Evolutionary conservation across 2,797 vertebrate species (phyloP), one percentile per base, ranked within the genome.

Genomic region (Limnodromus scolopaceus): DNA sequence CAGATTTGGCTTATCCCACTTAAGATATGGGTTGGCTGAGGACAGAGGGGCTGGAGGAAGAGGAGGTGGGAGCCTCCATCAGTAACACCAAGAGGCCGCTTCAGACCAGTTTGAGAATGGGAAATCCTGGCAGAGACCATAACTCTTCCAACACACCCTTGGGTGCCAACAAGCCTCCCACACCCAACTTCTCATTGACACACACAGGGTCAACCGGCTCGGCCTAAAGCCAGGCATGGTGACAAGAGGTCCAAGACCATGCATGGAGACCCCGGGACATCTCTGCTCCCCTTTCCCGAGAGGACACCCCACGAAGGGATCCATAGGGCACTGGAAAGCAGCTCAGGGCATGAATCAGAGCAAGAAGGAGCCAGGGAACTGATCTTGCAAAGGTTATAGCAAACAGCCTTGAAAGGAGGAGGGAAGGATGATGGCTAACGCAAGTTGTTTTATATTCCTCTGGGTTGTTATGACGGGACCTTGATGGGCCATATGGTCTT

Each of bases 401-500:
- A 84, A 88, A 87, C 39, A 75, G 92, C 72, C 49, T 23, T 34
- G 41, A 63, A 8, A 71, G 34, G 84, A 96, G 75, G 66, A 48
- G 64, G 82, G 72, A 82, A 94, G 85, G 96, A 93, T 36, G 92
- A 89, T 61, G 13, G 2, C 38, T 48, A 92, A 89, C 27, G 32
- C 22, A 49, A 92, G 84, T 76, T 86, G 92, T 34, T 96, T 94
- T 94, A 78, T 87, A 87, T 87, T 96, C 97, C 97, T 97, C 82
- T 0, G 74, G 93, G 96, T 96, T 96, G 53, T 63, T 93, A 92
- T 17, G 13, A 88, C 2, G 17, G 86, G 68, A 61, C 81, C 92
- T 86, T 94, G 94, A 90, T 88, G 89, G 97, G 94, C 97, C 97
- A 97, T 98, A 97, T 97, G 98, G 94, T 97, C 90, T 94, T 87